A percentile compares a stretch with the other conserved stretches of the same genome.
Evolutionary conservation across 2,797 vertebrate genomes (phyloP).

Genomic region (Xenops minutus): DNA sequence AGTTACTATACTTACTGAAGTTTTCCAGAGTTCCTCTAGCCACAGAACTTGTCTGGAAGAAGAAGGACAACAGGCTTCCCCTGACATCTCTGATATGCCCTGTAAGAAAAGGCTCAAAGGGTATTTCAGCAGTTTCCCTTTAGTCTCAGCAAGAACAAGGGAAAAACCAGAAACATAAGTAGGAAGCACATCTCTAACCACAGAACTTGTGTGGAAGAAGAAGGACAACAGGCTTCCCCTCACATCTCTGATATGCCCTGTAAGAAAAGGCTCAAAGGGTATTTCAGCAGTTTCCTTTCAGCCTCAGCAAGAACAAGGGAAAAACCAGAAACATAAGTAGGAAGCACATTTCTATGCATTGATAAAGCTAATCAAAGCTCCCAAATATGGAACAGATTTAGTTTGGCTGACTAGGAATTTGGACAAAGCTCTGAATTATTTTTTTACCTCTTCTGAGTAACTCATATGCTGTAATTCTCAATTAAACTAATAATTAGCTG

Average conservation of each 20-base stretch:
- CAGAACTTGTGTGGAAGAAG: too few species aligned
- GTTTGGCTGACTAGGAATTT: not conserved
- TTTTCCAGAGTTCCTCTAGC: not conserved
- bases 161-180: not conserved
- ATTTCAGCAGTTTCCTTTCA: not conserved
- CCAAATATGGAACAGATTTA: not conserved
- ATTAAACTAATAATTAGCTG: not conserved
- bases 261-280: not conserved
- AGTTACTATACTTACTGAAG: not conserved
- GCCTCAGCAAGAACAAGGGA: not conserved
- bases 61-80: not conserved
- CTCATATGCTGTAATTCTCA: accelerated
- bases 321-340: not conserved
- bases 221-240: not conserved
- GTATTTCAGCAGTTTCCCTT: not conserved
- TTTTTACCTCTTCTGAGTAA: not conserved
- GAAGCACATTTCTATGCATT: not conserved
- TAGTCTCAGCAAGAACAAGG: not conserved
- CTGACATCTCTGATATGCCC: not conserved
- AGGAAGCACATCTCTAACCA: not conserved
- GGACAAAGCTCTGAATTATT: not conserved
- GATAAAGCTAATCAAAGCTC: not conserved
- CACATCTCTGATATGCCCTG: not conserved
- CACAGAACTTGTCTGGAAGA: not conserved
- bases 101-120: not conserved